Evolutionary conservation across 2,113 vertebrate genomes (phyloP), one percentile per base, ranked within the genome.

Genomic region (Alces alces): DNA sequence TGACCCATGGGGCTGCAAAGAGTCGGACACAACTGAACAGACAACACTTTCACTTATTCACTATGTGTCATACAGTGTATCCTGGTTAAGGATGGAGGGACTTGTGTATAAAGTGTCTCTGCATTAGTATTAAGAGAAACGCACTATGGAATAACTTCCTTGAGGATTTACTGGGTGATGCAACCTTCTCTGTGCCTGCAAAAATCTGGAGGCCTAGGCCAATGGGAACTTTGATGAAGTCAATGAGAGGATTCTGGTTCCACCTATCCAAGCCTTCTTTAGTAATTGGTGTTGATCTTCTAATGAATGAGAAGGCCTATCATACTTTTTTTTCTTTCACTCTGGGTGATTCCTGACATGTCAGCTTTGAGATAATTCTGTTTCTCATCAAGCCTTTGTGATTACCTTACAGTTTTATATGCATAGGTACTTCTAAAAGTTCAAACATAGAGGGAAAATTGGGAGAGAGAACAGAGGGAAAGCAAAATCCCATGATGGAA

Each of bases 301-400:
- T 78, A 95, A 57, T 88, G 28, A 97, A 43, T 88, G 78, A 95
- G 57, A 54, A 91, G 17, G 14, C 33, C 50, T 54, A 57, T 28
- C 54, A 23, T 78, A 80, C 58, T 91, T 92, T 93, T 28, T 91
- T 90, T 94, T 60, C 27, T 96, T 86, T 91, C 3, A n/a, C 14
- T 86, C 28, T 97, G 3, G 4, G 57, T 73, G 28, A 73, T 89
- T 92, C n/a, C 55, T 33, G 11, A 78, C 95, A 89, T 50, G 79
- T 8, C 11, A 80, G 17, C 39, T 95, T 83, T 86, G 86, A 86
- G 50, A 96, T 78, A 89, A 64, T 64, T 50, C 52, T n/a, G 94
- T 93, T 94, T 94, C 19, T 95, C 66, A 92, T 61, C 36, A 90
- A 64, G n/a, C 73, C 45, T 88, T 94, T 94, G 43, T 78, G 61